A percentile compares a stretch with the other conserved stretches of the same genome.
phyloP scores from a whole-genome alignment of 1,140 invertebrate genomes.

The Drosophila pectinifera region DNA sequence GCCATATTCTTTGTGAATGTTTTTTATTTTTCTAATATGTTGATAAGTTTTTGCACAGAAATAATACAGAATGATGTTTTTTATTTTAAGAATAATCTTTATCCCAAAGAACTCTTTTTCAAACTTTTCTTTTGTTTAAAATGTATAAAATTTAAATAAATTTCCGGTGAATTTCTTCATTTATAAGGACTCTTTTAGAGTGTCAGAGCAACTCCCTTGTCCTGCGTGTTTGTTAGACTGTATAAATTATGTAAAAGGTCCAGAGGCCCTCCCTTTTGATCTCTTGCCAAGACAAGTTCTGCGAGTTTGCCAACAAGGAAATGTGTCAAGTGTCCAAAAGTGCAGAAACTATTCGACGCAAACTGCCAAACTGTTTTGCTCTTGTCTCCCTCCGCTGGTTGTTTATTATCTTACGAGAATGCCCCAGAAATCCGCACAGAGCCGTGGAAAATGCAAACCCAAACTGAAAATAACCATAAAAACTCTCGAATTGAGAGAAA shows the following conservation, averaged over 20 bases:
- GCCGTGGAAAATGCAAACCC: slow-evolving; percentile 43
- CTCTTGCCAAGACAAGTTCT: slow-evolving; percentile 24
- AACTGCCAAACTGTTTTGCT: slow-evolving; percentile 52
- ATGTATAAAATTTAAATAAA: not conserved
- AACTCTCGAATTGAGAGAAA: slow-evolving; percentile 14
- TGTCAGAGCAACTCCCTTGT: slow-evolving; percentile 4
- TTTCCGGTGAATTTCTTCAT: not conserved
- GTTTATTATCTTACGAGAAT: slow-evolving; percentile 15
- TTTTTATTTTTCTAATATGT: too few species aligned
- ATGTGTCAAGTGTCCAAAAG: slow-evolving; percentile 58
- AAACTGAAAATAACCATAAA: slow-evolving; percentile 37
- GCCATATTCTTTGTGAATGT: too few species aligned
- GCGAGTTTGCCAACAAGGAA: slow-evolving; percentile 48
- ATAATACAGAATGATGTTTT: too few species aligned
- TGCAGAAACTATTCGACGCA: slow-evolving; percentile 26
- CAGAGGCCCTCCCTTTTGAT: slow-evolving; percentile 18
- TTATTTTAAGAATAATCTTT: too few species aligned
- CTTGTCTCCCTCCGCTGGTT: slow-evolving; percentile 31
- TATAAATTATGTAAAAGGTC: slow-evolving; percentile 13
- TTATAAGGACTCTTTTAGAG: slow-evolving; percentile 1
- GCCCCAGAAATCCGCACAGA: slow-evolving; percentile 11
- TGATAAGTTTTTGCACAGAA: too few species aligned
- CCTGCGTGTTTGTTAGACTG: slow-evolving; percentile 18
- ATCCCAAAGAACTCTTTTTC: too few species aligned
- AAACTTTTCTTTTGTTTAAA: too few species aligned